These are phyloP conservation scores for Atta texana DNA, from an alignment of 1,140 invertebrate genomes.

Conservation along the genomic window DNA sequence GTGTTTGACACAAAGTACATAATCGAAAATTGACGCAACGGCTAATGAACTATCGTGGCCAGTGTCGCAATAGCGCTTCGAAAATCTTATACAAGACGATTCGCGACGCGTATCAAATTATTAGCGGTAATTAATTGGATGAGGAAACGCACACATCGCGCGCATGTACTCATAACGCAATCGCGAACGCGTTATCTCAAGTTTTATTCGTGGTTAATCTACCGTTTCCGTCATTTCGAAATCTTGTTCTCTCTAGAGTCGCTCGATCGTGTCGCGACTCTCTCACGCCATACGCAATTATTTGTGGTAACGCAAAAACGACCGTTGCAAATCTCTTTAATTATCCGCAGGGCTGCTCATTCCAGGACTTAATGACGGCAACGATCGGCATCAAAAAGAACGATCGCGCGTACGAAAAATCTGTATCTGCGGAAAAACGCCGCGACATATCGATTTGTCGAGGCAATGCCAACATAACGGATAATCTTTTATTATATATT, in stretches of 20 bases:
- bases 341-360: conserved; percentile 50
- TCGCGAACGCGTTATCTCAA: conserved; percentile 54
- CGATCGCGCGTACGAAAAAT: conserved; percentile 15
- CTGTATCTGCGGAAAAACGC: not conserved
- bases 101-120: not conserved
- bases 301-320: conserved; percentile 70
- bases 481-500: not conserved
- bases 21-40: not conserved
- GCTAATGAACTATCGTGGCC: not conserved
- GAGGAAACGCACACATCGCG: conserved; percentile 3
- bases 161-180: not conserved
- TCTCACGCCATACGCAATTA: conserved; percentile 69
- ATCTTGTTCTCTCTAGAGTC: conserved; percentile 44
- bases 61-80: not conserved
- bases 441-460: conserved; percentile 2
- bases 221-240: conserved; percentile 67
- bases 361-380: conserved; percentile 38
- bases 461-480: conserved; percentile 22
- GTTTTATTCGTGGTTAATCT: conserved; percentile 40
- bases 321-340: conserved; percentile 72
- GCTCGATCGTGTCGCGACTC: conserved; percentile 58
- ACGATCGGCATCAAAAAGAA: conserved; percentile 9
- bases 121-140: conserved; percentile 37
- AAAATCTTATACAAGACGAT: not conserved
- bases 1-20: not conserved